Base-by-base conservation (phyloP, 1,140 invertebrate genomes). In the Heliconius hewitsoni region DNA sequence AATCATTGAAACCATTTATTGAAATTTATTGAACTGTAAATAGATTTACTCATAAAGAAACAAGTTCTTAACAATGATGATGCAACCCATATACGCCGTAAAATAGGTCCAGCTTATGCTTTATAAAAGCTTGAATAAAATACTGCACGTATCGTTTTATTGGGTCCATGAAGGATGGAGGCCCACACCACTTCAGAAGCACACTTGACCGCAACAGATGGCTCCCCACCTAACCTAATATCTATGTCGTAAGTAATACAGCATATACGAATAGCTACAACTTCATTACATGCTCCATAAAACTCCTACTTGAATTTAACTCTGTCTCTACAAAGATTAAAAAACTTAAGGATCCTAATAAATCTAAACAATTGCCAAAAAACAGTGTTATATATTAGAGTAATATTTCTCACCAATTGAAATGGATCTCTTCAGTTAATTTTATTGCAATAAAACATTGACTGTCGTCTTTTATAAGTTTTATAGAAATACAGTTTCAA, bases 201-300 rank as follows among this genome's bases (percentile, higher is more conserved):
- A 83, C 85, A 83, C 89, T 90, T 90, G 88, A 91, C 88, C 88
- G 87, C 88, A 91, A 91, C 88, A 90, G 88, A 91, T 91, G 89
- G 85, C 87, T 83, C 82, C 81, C 84, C 79, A 88, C 78, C 81
- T 79, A 82, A 82, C 80, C 76, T 82, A 78, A 83, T 83, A 77
- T 83, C 79, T 83, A 73, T 71, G 75, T 73, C 66, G 52, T 76
- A 80, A 74, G 76, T 77, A 80, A 79, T 77, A 79, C 18, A 74
- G 72, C 76, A 76, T 72, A 78, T 76, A 72, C 37, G 71, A 72
- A 42, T 72, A 84, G 50, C 46, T 72, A 73, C 55, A 52, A 50
- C 73, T 73, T 81, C 71, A 74, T 79, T 79, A 79, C 74, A 79
- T 39, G 57, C 60, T 60, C 60, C 71, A 78, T 81, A 73, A 77